phyloP scores from a whole-genome alignment of 92 coral and sea anemone species.

The Epizoanthus illoricatus region DNA sequence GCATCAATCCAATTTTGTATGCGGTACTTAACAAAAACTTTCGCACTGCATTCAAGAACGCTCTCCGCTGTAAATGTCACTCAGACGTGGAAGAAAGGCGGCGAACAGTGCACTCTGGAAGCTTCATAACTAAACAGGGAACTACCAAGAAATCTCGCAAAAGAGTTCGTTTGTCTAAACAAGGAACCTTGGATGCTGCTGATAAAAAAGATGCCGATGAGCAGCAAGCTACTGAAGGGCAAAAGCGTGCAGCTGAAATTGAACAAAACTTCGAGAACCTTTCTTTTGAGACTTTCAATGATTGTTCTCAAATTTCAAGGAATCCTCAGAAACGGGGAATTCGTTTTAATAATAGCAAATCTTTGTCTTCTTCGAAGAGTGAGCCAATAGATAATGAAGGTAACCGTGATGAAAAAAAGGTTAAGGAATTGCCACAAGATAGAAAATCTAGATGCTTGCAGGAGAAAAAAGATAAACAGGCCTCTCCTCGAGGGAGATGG shows the following conservation, averaged over 20 bases:
- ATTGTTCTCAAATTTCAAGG: not conserved
- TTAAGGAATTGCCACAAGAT: no score
- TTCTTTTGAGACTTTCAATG: conserved; percentile 6
- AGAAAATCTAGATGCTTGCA: no score
- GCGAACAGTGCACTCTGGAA: conserved; percentile 32
- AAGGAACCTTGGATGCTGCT: not conserved
- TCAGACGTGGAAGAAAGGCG: conserved; percentile 75
- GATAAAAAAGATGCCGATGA: not conserved
- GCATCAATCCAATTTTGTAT: conserved; percentile 73
- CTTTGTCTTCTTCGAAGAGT: not conserved
- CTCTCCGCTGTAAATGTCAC: conserved; percentile 74
- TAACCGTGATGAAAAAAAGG: no score
- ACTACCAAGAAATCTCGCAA: not conserved
- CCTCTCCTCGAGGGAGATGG: conserved; percentile 15
- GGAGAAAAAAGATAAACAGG: not conserved
- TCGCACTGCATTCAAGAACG: conserved; percentile 75
- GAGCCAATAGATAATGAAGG: not conserved
- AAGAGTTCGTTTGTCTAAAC: not conserved
- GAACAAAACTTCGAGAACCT: conserved; percentile 22
- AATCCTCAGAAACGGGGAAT: not conserved
- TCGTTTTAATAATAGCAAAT: not conserved
- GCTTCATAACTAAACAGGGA: not conserved
- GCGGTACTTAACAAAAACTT: conserved; percentile 80
- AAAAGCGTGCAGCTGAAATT: not conserved
- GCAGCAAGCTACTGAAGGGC: not conserved